Evolutionary conservation across 2,888 invertebrate species (phyloP), one percentile per base, ranked within the genome.

Genomic region (Hesperia comma): DNA sequence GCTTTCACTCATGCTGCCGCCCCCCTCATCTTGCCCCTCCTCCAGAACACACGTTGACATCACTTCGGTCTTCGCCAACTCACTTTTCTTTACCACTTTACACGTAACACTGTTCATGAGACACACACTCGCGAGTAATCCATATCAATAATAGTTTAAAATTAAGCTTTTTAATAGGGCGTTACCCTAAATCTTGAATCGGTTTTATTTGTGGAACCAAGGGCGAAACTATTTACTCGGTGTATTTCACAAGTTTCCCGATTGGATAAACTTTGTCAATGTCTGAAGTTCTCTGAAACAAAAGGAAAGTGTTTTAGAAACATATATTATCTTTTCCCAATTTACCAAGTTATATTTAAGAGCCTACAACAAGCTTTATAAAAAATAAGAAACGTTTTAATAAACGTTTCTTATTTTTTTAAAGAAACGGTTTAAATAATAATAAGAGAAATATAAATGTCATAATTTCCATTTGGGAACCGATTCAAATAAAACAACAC

Each of bases 11-110:
- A 68, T 69, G 21, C 70, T 68, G 21, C 72, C 76, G 51, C 73
- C 74, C 6, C 74, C 76, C 53, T 83, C 85, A 10, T 92, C 92
- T 26, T 87, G 79, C 17, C 87, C 88, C 74, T 92, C 92, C 75
- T 91, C 91, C 51, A 91, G 83, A 26, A 92, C 86, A 73, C 92
- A 92, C 74, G 90, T 84, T 40, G 90, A 90, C 92, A 92, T 92
- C 63, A 64, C 71, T 33, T 37, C 33, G 33, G 21, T 62, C 12
- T 40, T 46, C 12, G 37, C 4, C 32, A 3, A 19, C 14, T 26
- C 51, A 51, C 54, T 62, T 54, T 46, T 7, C 4, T 15, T 43
- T 15, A 6, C n/a, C 19, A 40, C 26, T 19, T 37, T 14, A 17
- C 37, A 46, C 15, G 12, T 58, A 10, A 54, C 17, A 53, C 61